phyloP scores from a whole-genome alignment of 2,888 invertebrate species.

The Drosophila stalkeri region DNA sequence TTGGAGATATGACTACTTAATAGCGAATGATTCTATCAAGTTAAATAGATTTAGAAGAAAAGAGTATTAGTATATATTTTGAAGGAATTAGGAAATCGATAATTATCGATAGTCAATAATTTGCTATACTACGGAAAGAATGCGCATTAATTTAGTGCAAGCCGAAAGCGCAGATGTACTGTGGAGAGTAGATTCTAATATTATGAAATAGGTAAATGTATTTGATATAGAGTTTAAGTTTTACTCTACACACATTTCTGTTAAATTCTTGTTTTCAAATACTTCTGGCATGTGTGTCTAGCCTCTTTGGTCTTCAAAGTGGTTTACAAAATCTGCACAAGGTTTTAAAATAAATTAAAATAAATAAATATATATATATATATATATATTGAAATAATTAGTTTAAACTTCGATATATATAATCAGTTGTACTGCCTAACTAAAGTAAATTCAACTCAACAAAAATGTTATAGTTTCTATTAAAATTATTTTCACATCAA shows the following conservation, averaged over 20 bases:
- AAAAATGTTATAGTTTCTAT: not conserved
- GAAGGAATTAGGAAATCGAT: not conserved
- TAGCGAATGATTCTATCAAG: not conserved
- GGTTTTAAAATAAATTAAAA: not conserved
- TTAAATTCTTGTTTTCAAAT: not conserved
- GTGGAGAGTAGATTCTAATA: not conserved
- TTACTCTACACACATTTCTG: not conserved
- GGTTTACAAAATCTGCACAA: not conserved
- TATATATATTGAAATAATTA: no score
- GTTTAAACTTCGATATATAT: not conserved
- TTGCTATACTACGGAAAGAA: not conserved
- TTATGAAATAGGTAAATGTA: not conserved
- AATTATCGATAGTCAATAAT: not conserved
- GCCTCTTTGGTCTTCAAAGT: not conserved
- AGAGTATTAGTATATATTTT: not conserved
- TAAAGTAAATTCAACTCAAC: not conserved
- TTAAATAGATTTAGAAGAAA: not conserved
- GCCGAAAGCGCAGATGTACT: not conserved
- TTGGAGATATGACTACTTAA: not conserved
- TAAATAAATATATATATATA: not conserved
- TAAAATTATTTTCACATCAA: not conserved
- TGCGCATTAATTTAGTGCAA: not conserved
- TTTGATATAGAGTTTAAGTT: not conserved
- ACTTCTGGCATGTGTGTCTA: not conserved
- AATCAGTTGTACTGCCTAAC: not conserved